These are phyloP conservation scores for Nysson spinosus DNA, from an alignment of 2,888 invertebrate genomes.

Conservation along the genomic window DNA sequence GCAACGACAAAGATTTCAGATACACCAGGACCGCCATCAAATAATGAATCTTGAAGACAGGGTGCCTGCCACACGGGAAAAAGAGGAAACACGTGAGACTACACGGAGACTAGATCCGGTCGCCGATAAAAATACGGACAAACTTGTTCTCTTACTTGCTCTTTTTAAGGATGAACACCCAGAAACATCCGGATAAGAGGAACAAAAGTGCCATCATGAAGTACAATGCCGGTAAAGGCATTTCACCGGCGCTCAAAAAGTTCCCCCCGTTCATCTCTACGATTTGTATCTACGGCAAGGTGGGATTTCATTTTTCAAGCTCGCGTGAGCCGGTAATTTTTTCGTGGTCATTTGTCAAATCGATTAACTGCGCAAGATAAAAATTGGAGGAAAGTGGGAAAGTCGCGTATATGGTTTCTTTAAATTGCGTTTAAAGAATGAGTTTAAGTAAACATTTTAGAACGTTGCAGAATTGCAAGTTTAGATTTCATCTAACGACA, in stretches of 20 bases:
- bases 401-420: no score
- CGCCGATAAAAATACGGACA: not conserved
- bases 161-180: constrained; percentile 92
- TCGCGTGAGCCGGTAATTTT: no score
- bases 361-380: no score
- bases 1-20: constrained; percentile 92
- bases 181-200: constrained; percentile 92
- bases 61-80: constrained; percentile 83
- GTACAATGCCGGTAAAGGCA: constrained; percentile 95
- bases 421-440: no score
- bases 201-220: constrained; percentile 94
- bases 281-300: constrained; percentile 90
- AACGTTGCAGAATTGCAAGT: no score
- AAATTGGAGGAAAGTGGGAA: no score
- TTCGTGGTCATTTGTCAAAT: no score
- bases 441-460: no score
- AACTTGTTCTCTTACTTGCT: constrained; percentile 85
- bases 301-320: no score
- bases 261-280: constrained; percentile 91
- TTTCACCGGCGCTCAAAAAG: constrained; percentile 96
- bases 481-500: no score
- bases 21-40: constrained; percentile 97
- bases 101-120: not conserved
- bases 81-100: no score
- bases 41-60: constrained; percentile 96